Conservation (phyloP, 2,888 invertebrate species). For the Melangyna quadrimaculata region DNA sequence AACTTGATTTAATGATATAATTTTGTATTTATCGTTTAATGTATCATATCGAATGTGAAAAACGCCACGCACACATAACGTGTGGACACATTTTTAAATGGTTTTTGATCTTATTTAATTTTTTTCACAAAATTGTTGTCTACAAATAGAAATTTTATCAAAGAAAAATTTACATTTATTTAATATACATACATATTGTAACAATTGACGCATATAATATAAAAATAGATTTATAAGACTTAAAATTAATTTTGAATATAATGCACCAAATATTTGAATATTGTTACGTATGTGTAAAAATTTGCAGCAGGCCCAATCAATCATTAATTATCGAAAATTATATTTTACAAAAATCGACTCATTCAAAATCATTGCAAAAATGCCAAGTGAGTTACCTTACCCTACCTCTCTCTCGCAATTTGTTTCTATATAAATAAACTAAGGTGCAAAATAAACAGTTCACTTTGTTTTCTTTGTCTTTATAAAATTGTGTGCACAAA, state of each 20-base stretch:
- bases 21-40: background rate
- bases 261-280: background rate
- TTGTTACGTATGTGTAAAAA: background rate
- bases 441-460: background rate
- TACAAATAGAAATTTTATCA: background rate
- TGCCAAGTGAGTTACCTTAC: background rate
- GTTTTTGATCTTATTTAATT: conserved; percentile 8
- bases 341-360: conserved; percentile 10
- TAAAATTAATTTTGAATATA: background rate
- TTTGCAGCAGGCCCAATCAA: conserved; percentile 8
- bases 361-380: background rate
- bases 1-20: conserved; percentile 4
- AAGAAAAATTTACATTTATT: background rate
- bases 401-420: background rate
- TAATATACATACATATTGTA: background rate
- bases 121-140: background rate
- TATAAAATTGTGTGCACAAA: too few relatives aligned
- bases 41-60: background rate
- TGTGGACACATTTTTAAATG: conserved; percentile 12
- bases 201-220: conserved; percentile 5
- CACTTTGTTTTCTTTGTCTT: background rate
- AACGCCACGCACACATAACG: background rate
- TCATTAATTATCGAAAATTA: conserved; percentile 2
- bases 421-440: background rate
- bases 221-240: background rate